phyloP scores from a whole-genome alignment of 2,888 invertebrate species.

The Podotricha telesiphe region DNA sequence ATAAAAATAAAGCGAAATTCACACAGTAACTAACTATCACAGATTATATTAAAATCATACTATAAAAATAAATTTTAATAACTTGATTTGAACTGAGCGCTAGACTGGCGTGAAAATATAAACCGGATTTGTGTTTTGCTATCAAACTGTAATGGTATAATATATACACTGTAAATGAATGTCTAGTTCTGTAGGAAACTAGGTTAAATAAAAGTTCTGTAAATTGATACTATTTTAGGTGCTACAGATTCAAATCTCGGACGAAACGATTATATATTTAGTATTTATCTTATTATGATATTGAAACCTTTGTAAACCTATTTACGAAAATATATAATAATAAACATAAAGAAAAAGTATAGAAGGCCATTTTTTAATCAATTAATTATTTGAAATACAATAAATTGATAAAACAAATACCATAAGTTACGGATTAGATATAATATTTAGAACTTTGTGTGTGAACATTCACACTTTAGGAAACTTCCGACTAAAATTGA shows the following conservation, averaged over 20 bases:
- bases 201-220: not conserved
- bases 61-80: not conserved
- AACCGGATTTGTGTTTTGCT: not conserved
- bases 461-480: too few relatives aligned
- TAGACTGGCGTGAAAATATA: not conserved
- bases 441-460: too few relatives aligned
- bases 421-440: too few relatives aligned
- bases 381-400: too few relatives aligned
- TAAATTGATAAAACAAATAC: too few relatives aligned
- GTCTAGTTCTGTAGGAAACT: not conserved
- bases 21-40: not conserved
- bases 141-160: not conserved
- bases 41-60: not conserved
- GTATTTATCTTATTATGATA: too few relatives aligned
- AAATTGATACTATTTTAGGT: not conserved
- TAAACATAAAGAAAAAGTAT: too few relatives aligned
- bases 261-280: not conserved
- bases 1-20: not conserved
- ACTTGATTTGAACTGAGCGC: not conserved
- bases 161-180: not conserved
- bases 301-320: too few relatives aligned
- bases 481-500: too few relatives aligned
- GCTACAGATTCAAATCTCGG: not conserved
- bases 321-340: too few relatives aligned
- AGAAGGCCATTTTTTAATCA: too few relatives aligned